These are phyloP conservation scores for Phrynosoma blainvillii DNA, from an alignment of 2,113 vertebrate genomes.

Conservation along the genomic window DNA sequence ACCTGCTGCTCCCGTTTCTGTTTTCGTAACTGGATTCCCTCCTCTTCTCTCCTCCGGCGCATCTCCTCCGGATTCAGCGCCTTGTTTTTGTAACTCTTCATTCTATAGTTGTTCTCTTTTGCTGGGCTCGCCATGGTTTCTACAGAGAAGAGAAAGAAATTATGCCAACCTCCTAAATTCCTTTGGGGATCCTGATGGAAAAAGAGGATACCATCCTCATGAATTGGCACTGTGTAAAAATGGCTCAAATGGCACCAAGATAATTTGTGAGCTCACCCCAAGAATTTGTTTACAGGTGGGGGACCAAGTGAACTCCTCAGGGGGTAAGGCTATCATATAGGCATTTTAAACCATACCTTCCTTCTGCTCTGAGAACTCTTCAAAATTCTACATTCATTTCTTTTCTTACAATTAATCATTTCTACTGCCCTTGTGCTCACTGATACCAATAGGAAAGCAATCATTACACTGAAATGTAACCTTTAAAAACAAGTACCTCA, in stretches of 20 bases:
- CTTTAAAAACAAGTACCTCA: background rate
- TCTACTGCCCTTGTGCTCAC: background rate
- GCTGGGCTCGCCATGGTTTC: slow-evolving; percentile 94
- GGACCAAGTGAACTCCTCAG: background rate
- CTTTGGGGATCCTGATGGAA: too few relatives aligned
- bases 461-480: background rate
- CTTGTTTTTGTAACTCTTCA: slow-evolving; percentile 99
- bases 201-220: fast-evolving
- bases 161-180: background rate
- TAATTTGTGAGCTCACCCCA: background rate
- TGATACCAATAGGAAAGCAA: background rate
- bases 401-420: background rate
- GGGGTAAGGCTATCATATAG: background rate
- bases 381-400: background rate
- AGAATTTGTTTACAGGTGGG: background rate
- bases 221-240: background rate
- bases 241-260: background rate
- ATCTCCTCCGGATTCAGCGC: slow-evolving; percentile 97
- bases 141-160: slow-evolving; percentile 55
- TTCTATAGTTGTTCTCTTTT: slow-evolving; percentile 95
- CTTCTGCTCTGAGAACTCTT: background rate
- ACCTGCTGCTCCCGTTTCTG: slow-evolving; percentile 99
- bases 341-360: too few relatives aligned
- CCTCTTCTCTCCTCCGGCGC: slow-evolving; percentile 94
- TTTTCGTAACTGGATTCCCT: slow-evolving; percentile 96